phyloP scores from a whole-genome alignment of 2,113 vertebrate genomes.

The Phalacrocorax pelagicus region DNA sequence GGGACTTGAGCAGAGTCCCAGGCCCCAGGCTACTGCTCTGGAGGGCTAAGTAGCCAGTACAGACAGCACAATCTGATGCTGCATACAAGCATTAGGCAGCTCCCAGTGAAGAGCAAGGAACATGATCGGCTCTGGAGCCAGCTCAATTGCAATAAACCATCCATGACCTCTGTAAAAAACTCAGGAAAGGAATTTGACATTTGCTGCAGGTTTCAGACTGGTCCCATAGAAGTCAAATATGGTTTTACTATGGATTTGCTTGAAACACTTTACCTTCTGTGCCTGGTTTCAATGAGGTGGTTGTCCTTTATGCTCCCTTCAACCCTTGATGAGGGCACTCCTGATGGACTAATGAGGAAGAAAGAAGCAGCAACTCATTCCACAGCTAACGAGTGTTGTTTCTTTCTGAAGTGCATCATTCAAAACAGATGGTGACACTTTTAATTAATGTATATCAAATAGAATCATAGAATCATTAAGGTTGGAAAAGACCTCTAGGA shows the following conservation, averaged over 20 bases:
- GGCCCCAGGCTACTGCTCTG: no score
- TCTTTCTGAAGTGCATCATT: background rate
- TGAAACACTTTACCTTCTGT: background rate
- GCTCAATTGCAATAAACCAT: background rate
- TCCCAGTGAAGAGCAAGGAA: background rate
- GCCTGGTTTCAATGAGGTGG: background rate
- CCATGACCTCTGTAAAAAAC: background rate
- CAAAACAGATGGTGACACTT: conserved; percentile 12
- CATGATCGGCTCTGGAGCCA: background rate
- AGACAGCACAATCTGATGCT: background rate
- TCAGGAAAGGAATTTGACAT: background rate
- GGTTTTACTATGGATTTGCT: background rate
- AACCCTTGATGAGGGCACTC: background rate
- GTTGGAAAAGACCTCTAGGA: no score
- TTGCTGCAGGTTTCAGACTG: background rate
- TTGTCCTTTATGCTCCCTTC: background rate
- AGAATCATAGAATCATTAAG: background rate
- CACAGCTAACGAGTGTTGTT: background rate
- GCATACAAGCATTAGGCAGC: background rate
- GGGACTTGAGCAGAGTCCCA: background rate
- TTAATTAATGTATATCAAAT: conserved; percentile 24
- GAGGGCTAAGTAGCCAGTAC: background rate
- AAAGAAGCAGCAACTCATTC: conserved; percentile 9
- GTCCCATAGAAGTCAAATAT: background rate
- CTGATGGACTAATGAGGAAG: background rate